Percentiles rank a stretch among this genome's conserved stretches.
Conservation (phyloP, 2,797 vertebrate genomes). For the Oreonectes daqikongensis region DNA sequence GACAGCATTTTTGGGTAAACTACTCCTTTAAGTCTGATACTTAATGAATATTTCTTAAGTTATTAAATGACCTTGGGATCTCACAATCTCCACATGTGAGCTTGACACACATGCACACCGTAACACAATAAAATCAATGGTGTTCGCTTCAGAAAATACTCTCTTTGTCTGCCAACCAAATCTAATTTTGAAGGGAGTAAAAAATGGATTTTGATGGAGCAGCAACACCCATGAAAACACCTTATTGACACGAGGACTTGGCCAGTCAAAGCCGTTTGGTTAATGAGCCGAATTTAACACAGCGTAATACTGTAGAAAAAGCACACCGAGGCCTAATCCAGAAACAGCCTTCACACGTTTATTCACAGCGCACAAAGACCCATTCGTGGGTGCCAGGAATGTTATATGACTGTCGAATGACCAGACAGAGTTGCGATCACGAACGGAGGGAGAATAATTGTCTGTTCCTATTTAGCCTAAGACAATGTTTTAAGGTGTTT, state of each 20-base stretch:
- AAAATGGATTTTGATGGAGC: neutral
- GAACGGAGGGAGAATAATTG: slow-evolving; percentile 31
- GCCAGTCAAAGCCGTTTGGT: slow-evolving; percentile 20
- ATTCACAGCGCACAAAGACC: slow-evolving; percentile 39
- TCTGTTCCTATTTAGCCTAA: too few relatives aligned
- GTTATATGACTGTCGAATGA: slow-evolving; percentile 43
- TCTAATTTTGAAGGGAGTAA: neutral
- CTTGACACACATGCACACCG: neutral
- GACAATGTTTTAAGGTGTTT: neutral
- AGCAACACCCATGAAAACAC: slow-evolving; percentile 22
- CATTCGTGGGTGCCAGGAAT: slow-evolving; percentile 44
- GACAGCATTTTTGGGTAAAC: too few relatives aligned
- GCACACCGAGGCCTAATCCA: slow-evolving; percentile 40
- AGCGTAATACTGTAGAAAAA: slow-evolving; percentile 30
- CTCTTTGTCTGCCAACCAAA: neutral
- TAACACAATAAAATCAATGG: slow-evolving; percentile 17
- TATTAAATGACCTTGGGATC: neutral
- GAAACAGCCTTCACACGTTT: slow-evolving; percentile 49
- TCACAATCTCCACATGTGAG: neutral
- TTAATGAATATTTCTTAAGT: too few relatives aligned
- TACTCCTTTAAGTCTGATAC: too few relatives aligned
- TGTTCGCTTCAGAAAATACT: slow-evolving; percentile 10
- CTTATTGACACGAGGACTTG: slow-evolving; percentile 15
- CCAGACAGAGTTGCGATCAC: slow-evolving; percentile 31
- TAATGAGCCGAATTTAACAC: slow-evolving; percentile 42